Percentiles rank a stretch among this genome's conserved stretches.
phyloP scores from a whole-genome alignment of 2,113 vertebrate genomes.

The Raja brachyura region DNA sequence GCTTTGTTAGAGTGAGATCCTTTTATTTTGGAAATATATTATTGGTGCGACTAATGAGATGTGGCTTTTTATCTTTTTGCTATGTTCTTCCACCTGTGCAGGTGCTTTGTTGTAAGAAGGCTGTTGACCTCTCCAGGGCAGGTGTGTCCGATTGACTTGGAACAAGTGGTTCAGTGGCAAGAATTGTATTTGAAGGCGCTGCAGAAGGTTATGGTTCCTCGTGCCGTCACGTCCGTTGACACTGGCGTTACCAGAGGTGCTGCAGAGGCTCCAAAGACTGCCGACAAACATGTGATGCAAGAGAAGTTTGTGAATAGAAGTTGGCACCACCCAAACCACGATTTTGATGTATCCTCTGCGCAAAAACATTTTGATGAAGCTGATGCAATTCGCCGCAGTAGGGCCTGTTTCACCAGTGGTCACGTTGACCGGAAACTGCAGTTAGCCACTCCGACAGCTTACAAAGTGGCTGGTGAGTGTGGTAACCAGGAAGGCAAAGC shows the following conservation, averaged over 20 bases:
- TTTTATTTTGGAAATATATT: too few species aligned
- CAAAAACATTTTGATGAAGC: not conserved
- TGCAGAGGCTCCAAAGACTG: not conserved
- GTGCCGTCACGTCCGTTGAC: not conserved
- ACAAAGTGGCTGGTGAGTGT: not conserved
- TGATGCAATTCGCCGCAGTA: not conserved
- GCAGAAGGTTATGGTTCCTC: not conserved
- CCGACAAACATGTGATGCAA: not conserved
- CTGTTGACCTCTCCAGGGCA: constrained; percentile 50
- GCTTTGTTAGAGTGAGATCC: too few species aligned
- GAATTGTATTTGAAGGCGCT: constrained; percentile 48
- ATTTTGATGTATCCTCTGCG: not conserved
- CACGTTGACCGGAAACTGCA: not conserved
- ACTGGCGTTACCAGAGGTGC: not conserved
- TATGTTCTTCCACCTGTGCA: constrained; percentile 40
- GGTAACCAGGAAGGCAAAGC: not conserved
- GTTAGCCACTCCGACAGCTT: not conserved
- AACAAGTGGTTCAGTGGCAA: constrained; percentile 61
- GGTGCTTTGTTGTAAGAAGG: constrained; percentile 57
- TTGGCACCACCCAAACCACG: not conserved
- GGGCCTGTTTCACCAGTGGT: not conserved
- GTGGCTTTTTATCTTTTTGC: not conserved
- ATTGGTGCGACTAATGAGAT: not conserved
- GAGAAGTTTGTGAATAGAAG: not conserved
- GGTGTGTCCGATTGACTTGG: constrained; percentile 48